Conservation (phyloP, 2,113 vertebrate genomes). For the Brevimyrus niger region DNA sequence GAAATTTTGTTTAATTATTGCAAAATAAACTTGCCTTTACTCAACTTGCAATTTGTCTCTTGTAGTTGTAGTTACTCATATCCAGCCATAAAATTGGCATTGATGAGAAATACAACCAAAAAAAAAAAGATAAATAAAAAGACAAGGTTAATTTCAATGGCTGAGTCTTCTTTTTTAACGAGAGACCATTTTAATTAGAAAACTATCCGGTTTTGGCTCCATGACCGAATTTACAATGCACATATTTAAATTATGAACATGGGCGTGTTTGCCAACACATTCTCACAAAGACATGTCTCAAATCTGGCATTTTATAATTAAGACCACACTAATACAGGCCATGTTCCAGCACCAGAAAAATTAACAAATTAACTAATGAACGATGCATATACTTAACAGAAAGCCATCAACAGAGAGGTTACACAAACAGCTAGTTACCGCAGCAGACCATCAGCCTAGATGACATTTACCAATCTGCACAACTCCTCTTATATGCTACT, state of each 20-base stretch:
- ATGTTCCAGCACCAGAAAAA: conserved; percentile 1
- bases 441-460: background rate
- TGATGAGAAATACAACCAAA: background rate
- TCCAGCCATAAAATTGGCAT: background rate
- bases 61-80: background rate
- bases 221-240: background rate
- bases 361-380: background rate
- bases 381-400: background rate
- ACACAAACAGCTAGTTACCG: background rate
- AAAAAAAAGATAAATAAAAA: background rate
- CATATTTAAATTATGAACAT: background rate
- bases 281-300: conserved; percentile 5
- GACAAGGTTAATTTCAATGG: background rate
- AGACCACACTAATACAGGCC: background rate
- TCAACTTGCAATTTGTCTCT: background rate
- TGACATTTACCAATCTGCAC: background rate
- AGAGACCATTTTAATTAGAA: background rate
- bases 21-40: background rate
- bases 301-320: background rate
- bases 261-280: background rate
- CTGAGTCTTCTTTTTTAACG: background rate
- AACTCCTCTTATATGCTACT: background rate
- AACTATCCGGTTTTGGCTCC: background rate
- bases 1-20: background rate
- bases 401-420: background rate